Base-by-base conservation (phyloP, 2,113 vertebrate species). In the Leucopsar rothschildi region DNA sequence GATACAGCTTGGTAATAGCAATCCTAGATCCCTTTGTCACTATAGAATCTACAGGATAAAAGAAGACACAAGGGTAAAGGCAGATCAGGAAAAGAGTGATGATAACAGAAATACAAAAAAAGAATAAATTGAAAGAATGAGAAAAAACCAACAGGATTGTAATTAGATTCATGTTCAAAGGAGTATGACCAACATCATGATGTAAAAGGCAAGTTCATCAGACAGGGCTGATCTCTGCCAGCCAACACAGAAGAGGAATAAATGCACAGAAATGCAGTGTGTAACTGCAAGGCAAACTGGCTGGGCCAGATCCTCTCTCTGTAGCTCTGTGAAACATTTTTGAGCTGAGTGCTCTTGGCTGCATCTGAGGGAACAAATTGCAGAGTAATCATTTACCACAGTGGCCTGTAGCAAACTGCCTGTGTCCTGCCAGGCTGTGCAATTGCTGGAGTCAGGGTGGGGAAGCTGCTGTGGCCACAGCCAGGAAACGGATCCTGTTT, bases 1-100 rank as follows among this genome's bases (percentile, higher is more conserved):
- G 50, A 7, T 28, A 15, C 16, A 49, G 40, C 66, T 56, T 37
- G 59, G 10, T 22, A 27, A 21, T 49, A 50, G 5, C 12, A 10
- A 0, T 21, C 40, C 12, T 23, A 61, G 45, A 59, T 84, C 37
- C 35, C 18, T 95, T 65, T 90, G 55, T 47, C 42, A 35, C 29
- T 11, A 0, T 16, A 9, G 33, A 20, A 25, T 53, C 9, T 35
- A 0, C 33, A 44, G 24, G 5, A 22, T 10, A 42, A 20, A 29
- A 45, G 29, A 61, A 75, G 56, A 39, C 33, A 53, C 39, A 59
- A 42, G 19, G 19, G 14, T 59, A 12, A 39, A 69, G n/a, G 18
- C 9, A 12, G 17, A 28, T 73, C 23, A 49, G 47, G 39, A 56
- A 23, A 23, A 35, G 52, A 44, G n/a, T 25, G 19, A 29, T 77